A percentile compares a stretch with the other conserved stretches of the same genome.
phyloP scores from a whole-genome alignment of 2,888 invertebrate genomes.

The Druceiella hillmani region DNA sequence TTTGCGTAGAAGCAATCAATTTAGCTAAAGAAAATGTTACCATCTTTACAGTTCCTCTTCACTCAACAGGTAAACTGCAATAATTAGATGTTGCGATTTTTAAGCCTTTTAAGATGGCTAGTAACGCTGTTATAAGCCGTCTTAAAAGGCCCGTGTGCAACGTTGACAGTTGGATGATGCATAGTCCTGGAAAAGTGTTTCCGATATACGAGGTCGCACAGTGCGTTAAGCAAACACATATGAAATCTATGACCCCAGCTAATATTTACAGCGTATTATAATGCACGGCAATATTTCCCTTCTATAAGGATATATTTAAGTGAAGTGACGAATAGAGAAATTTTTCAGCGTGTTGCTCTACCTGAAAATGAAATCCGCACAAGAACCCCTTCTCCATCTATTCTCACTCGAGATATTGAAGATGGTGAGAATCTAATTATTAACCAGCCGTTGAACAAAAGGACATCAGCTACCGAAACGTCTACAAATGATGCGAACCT shows the following conservation, averaged over 20 bases:
- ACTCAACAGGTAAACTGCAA: slow-evolving; percentile 3
- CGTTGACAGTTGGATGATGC: slow-evolving; percentile 29
- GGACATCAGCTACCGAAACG: too few relatives aligned
- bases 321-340: too few relatives aligned
- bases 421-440: slow-evolving; percentile 30
- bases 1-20: neutral
- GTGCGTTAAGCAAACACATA: slow-evolving; percentile 26
- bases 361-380: too few relatives aligned
- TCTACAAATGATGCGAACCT: too few relatives aligned
- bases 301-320: too few relatives aligned
- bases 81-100: slow-evolving; percentile 1
- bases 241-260: slow-evolving; percentile 24
- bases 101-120: slow-evolving; percentile 2
- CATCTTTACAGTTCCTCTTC: slow-evolving; percentile 2
- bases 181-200: slow-evolving; percentile 29
- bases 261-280: slow-evolving; percentile 28
- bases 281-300: slow-evolving; percentile 25
- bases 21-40: slow-evolving; percentile 4
- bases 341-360: too few relatives aligned
- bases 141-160: slow-evolving; percentile 42
- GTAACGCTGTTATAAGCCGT: slow-evolving; percentile 7
- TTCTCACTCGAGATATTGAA: slow-evolving; percentile 17
- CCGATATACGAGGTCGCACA: slow-evolving; percentile 31
- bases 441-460: too few relatives aligned
- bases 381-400: too few relatives aligned